phyloP scores from a whole-genome alignment of 1,140 invertebrate genomes.

The Neodiprion virginianus region DNA sequence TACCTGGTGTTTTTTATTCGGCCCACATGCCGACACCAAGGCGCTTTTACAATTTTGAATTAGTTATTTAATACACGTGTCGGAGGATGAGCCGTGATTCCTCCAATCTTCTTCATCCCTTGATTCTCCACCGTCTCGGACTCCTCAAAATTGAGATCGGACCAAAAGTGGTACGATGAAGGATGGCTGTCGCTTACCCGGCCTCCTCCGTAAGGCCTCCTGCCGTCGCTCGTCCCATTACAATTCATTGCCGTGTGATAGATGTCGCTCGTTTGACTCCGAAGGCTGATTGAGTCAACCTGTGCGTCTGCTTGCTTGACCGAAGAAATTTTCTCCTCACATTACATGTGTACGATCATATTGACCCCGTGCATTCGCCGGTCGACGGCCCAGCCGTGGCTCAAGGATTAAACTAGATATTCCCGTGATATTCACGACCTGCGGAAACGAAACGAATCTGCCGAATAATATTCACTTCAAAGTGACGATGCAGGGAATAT shows the following conservation, averaged over 20 bases:
- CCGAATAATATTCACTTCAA: no score
- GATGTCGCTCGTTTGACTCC: constrained; percentile 40
- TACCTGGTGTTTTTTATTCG: no score
- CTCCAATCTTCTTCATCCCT: background rate
- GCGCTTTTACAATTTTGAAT: background rate
- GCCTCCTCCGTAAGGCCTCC: constrained; percentile 26
- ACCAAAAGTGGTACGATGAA: constrained; percentile 32
- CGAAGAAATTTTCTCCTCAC: constrained; percentile 20
- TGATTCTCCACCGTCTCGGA: background rate
- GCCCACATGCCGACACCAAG: no score
- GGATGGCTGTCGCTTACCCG: constrained; percentile 39
- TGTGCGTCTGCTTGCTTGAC: constrained; percentile 17
- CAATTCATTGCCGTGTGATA: constrained; percentile 41
- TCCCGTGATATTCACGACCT: background rate
- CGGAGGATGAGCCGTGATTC: background rate
- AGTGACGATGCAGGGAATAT: no score
- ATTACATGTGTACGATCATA: no score
- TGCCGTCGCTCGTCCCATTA: constrained; percentile 33
- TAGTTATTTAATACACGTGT: background rate
- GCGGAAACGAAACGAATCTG: no score
- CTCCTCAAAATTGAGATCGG: constrained; percentile 5
- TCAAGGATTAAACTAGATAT: constrained; percentile 5
- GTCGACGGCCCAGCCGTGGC: constrained; percentile 25
- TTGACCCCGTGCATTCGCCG: constrained; percentile 33
- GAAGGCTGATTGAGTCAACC: constrained; percentile 39